These are phyloP conservation scores for Columba janthina DNA, from an alignment of 2,113 vertebrate species.

Conservation along the genomic window DNA sequence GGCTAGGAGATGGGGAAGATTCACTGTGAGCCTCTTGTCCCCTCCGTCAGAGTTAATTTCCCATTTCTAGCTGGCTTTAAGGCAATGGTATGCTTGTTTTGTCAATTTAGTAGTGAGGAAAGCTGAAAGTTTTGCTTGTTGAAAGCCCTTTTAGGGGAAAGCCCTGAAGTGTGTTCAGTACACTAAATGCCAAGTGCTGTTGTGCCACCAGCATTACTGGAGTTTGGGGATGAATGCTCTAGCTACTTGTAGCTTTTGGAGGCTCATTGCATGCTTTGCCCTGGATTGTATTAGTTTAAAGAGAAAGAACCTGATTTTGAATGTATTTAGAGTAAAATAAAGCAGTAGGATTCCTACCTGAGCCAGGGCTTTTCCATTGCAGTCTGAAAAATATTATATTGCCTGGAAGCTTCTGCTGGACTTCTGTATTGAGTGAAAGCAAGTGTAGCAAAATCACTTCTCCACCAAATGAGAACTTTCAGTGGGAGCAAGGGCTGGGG, in stretches of 20 bases:
- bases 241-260: neutral
- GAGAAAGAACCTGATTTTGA: neutral
- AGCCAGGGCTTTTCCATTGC: neutral
- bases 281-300: neutral
- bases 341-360: neutral
- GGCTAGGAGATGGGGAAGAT: neutral
- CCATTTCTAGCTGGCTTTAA: neutral
- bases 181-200: neutral
- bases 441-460: neutral
- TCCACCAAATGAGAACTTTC: neutral
- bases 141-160: neutral
- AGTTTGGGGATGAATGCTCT: neutral
- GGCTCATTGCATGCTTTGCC: neutral
- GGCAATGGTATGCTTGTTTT: neutral
- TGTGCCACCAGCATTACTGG: neutral
- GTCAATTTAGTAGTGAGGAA: neutral
- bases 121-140: neutral
- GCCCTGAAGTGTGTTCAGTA: neutral
- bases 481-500: neutral
- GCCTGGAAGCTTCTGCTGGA: neutral
- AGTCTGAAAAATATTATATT: neutral
- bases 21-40: neutral
- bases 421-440: neutral
- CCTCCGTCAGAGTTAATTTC: slow-evolving; percentile 18
- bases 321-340: neutral